These are phyloP conservation scores for Imbricaverruca yamaguchii DNA, from an alignment of 2,888 invertebrate species.

Conservation along the genomic window DNA sequence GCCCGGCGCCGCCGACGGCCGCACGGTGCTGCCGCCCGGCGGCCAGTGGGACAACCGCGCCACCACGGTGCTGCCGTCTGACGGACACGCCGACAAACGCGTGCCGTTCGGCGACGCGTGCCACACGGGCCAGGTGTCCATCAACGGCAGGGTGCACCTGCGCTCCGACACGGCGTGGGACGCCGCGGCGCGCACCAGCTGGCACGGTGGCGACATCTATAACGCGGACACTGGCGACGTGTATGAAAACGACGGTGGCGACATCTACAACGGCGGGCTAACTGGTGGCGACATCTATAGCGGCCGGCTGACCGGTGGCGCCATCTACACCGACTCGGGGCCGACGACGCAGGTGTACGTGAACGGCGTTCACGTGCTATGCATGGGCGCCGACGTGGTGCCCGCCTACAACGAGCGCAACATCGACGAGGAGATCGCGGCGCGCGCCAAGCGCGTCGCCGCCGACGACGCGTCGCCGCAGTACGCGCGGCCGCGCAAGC, in stretches of 20 bases:
- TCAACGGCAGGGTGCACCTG: not conserved
- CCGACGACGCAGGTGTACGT: constrained; percentile 16
- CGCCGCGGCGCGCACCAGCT: not conserved
- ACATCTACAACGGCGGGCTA: not conserved
- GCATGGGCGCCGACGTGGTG: not conserved
- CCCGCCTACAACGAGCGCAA: constrained; percentile 3
- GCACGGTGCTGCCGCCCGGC: not conserved
- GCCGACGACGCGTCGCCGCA: not conserved
- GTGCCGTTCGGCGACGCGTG: not conserved
- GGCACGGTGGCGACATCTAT: not conserved
- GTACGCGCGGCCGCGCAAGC: not conserved
- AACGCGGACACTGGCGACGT: not conserved
- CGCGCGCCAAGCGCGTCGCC: not conserved
- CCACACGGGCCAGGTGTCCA: not conserved
- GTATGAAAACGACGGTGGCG: not conserved
- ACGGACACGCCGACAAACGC: not conserved
- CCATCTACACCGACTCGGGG: not conserved
- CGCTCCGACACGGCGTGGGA: not conserved
- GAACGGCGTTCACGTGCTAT: constrained; percentile 14
- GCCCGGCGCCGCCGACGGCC: not conserved
- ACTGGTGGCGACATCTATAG: not conserved
- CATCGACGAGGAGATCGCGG: constrained; percentile 14
- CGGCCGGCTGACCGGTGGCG: not conserved
- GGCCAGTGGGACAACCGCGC: constrained; percentile 3
- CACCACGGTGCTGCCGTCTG: not conserved